Evolutionary conservation across 2,113 vertebrate genomes (phyloP), one percentile per base, ranked within the genome.

Genomic region (Nematolebias whitei): DNA sequence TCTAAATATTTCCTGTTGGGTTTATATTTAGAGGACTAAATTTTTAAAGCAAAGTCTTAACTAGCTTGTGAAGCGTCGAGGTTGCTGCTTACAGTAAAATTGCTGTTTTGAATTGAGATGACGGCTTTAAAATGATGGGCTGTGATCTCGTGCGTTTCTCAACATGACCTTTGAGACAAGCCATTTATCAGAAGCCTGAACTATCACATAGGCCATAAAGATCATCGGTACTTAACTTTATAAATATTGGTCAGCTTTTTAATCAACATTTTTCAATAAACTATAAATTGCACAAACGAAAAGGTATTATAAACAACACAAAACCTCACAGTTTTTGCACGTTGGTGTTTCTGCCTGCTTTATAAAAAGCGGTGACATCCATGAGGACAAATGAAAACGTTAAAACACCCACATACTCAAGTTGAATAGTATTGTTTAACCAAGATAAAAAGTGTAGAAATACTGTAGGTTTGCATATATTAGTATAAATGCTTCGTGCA

Each of bases 401-500:
- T n/a, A 16, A 35, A 35, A 18, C 19, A 18, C 51, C 51, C 26
- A 53, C 51, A 35, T n/a, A 35, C 18, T 53, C 11, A 18, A 20
- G 32, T 16, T 12, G 18, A 24, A 53, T 11, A 53, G 0, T 15
- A 11, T 32, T 29, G 5, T 32, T 52, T 52, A 26, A 26, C 16
- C 14, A n/a, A 12, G 18, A 12, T 22, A 13, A 49, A 49, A 62
- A 53, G 26, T 58, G 56, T 64, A 54, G 68, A 72, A 50, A 73
- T 72, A 74, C 74, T 35, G 32, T 29, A 29, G 26, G 24, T 65
- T 44, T 66, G 62, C 43, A 61, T 35, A 48, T 5, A 19, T 62
- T 52, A 66, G 55, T 39, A 19, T 51, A 76, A 74, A 54, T 50
- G 50, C 59, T 63, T 57, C 26, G 48, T 50, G 51, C 32, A 53